A percentile compares a stretch with the other conserved stretches of the same genome.
These are phyloP conservation scores for Todus mexicanus DNA, from an alignment of 2,797 vertebrate genomes.

Conservation along the genomic window DNA sequence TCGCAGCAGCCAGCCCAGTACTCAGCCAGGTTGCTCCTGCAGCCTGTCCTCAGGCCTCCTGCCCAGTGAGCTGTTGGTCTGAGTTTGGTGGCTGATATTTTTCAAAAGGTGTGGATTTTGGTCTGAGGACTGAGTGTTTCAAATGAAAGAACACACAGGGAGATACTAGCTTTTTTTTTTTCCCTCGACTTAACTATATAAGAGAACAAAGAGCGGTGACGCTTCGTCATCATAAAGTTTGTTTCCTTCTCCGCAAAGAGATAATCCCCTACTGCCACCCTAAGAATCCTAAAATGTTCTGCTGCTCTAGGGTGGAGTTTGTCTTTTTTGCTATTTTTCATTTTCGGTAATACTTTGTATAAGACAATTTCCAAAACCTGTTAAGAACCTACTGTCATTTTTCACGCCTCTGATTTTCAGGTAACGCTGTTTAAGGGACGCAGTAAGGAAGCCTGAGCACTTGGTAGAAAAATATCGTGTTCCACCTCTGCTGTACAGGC, in stretches of 20 bases:
- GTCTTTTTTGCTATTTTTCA: background rate
- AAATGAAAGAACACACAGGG: background rate
- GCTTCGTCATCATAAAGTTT: background rate
- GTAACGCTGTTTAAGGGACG: background rate
- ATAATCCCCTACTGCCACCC: background rate
- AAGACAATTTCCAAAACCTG: background rate
- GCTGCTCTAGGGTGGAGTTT: background rate
- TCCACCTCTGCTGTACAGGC: background rate
- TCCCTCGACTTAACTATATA: background rate
- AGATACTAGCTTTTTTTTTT: background rate
- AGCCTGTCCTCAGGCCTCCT: background rate
- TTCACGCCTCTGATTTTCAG: background rate
- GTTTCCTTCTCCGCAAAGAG: background rate
- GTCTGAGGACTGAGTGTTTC: background rate
- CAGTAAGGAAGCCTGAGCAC: background rate
- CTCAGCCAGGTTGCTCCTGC: background rate
- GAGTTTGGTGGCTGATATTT: background rate
- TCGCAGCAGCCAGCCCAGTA: background rate
- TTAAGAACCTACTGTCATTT: background rate
- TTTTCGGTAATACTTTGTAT: background rate
- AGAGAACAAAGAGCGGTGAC: background rate
- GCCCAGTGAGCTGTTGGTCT: background rate
- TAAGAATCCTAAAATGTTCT: background rate
- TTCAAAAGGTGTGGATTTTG: background rate
- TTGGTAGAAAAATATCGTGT: background rate